These are phyloP conservation scores for Cryptosula pallasiana DNA, from an alignment of 2,888 invertebrate genomes.

Conservation along the genomic window DNA sequence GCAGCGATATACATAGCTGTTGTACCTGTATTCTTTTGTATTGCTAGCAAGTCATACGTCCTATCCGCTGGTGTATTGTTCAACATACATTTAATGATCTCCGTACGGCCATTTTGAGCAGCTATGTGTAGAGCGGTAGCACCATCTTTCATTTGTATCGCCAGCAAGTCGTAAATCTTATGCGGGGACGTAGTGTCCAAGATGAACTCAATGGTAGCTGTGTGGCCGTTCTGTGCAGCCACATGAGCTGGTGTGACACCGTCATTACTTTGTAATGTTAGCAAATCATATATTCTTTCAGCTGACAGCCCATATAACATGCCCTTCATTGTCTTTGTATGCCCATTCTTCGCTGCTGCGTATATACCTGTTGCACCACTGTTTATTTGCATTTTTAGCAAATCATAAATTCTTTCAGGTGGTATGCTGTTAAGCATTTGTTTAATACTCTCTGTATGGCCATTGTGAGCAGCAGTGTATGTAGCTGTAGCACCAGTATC, in stretches of 20 bases:
- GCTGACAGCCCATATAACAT: neutral
- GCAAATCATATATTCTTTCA: neutral
- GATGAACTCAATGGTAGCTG: neutral
- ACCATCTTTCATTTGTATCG: neutral
- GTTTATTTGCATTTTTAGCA: neutral
- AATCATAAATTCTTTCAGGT: neutral
- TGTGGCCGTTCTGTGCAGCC: neutral
- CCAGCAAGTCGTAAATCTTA: neutral
- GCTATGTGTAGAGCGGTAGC: neutral
- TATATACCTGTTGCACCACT: neutral
- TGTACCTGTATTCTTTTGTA: neutral
- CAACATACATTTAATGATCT: neutral
- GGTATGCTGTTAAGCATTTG: neutral
- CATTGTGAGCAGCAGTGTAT: neutral
- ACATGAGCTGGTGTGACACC: neutral
- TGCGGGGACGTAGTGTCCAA: neutral
- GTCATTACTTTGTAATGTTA: neutral
- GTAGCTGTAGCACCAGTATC: neutral
- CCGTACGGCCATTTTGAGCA: neutral
- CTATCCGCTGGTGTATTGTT: neutral
- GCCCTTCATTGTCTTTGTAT: neutral
- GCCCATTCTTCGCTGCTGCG: neutral
- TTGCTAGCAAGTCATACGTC: neutral
- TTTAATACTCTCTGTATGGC: neutral
- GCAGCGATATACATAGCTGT: neutral